These are phyloP conservation scores for Glyptemys insculpta DNA, from an alignment of 2,797 vertebrate species.

Conservation along the genomic window DNA sequence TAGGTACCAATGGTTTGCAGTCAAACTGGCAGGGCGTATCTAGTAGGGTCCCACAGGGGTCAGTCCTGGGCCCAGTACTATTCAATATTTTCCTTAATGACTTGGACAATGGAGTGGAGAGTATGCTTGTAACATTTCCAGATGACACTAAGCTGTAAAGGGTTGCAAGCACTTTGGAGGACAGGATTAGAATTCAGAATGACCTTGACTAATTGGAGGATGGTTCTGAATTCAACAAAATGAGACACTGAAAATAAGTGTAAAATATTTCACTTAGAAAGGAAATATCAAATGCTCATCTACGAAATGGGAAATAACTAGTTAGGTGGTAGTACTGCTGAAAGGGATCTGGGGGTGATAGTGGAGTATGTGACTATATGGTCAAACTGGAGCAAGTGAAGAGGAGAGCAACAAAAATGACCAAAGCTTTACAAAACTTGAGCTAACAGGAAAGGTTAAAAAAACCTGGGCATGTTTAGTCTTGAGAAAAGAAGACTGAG, in stretches of 20 bases:
- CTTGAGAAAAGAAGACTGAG: neutral
- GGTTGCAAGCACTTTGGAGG: neutral
- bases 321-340: neutral
- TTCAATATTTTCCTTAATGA: neutral
- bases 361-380: neutral
- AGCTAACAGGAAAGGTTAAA: neutral
- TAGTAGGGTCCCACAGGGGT: neutral
- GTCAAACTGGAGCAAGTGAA: no score
- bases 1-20: neutral
- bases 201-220: neutral
- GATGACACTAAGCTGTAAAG: no score
- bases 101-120: no score
- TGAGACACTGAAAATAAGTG: neutral
- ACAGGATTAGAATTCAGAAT: neutral
- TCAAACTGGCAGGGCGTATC: neutral
- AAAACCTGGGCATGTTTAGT: neutral
- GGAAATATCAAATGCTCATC: neutral
- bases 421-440: no score
- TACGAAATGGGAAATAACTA: neutral
- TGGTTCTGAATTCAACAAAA: neutral
- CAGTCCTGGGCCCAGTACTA: neutral
- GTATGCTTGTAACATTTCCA: no score
- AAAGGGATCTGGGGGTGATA: neutral
- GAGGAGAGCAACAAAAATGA: no score
- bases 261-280: no score